A percentile compares a stretch with the other conserved stretches of the same genome.
phyloP scores from a whole-genome alignment of 2,888 invertebrate genomes.

The Phyto melanocephala region DNA sequence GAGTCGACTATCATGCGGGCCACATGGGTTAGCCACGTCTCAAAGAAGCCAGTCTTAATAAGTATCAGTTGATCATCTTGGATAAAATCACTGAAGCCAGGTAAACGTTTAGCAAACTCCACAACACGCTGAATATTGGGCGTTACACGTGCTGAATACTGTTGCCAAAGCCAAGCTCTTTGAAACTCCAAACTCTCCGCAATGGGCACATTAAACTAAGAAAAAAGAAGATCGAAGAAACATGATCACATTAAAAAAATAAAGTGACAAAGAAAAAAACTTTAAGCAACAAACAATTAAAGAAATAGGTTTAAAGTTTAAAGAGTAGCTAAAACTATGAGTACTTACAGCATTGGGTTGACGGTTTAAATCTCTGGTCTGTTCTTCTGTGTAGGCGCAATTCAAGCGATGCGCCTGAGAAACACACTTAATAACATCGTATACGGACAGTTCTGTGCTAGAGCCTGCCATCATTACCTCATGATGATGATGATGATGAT shows the following conservation, averaged over 20 bases:
- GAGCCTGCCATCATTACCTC: constrained; percentile 59
- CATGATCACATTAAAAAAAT: neutral
- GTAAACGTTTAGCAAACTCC: constrained; percentile 96
- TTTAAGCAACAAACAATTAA: too few relatives aligned
- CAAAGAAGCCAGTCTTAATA: constrained; percentile 97
- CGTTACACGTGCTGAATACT: constrained; percentile 90
- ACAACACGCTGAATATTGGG: constrained; percentile 96
- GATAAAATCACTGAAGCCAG: constrained; percentile 92
- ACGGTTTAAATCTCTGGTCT: constrained; percentile 84
- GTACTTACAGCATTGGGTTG: constrained; percentile 79
- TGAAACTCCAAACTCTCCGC: constrained; percentile 85
- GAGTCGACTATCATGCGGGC: constrained; percentile 88
- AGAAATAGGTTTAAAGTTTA: too few relatives aligned
- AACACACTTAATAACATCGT: constrained; percentile 88
- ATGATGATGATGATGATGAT: constrained; percentile 68
- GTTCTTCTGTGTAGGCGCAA: constrained; percentile 93
- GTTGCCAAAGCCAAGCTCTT: constrained; percentile 92
- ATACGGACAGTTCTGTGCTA: constrained; percentile 83
- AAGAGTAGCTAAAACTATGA: neutral
- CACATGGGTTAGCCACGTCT: constrained; percentile 95
- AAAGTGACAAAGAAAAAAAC: neutral
- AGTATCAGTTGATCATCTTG: constrained; percentile 98
- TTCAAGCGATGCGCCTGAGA: constrained; percentile 92
- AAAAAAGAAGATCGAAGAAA: neutral
- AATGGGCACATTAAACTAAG: constrained; percentile 78